Base-by-base conservation (phyloP, 2,113 vertebrate genomes). In the Pyxicephalus adspersus region DNA sequence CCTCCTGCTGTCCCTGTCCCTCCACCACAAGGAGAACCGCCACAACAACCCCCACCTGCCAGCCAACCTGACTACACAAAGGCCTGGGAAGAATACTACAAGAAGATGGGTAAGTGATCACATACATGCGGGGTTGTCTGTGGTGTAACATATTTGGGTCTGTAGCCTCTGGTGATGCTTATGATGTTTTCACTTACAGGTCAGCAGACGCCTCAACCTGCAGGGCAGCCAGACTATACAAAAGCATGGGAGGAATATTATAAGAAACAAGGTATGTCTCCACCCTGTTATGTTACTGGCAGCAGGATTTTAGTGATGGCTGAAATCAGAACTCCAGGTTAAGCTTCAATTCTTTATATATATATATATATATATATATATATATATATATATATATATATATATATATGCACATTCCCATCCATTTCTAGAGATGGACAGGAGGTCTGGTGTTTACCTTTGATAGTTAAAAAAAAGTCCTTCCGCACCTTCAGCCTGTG, bases 221-320 rank as follows among this genome's bases (percentile, higher is more conserved):
- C 77, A 18, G 31, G 51, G 5, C 77, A 97, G 85, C 96, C 96
- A 0, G 95, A 97, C 89, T 96, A 97, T 86, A 97, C 95, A 3
- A 97, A 97, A 87, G 95, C 96, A 28, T 97, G 96, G 96, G 96
- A 97, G 83, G 95, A 97, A 84, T 97, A 97, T 83, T 97, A 97
- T 83, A 78, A 97, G 68, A 97, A 97, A 86, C 94, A 97, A 80
- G 96, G 95, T 94, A 38, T 4, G 6, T 45, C 38, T 45, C 38
- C 38, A 45, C 8, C 38, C 11, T 13, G 11, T 13, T 13, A 8
- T 45, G 8, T 45, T 13, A 45, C 38, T 45, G 38, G 8, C 8
- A 0, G 38, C 8, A 13, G 9, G 11, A 9, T 45, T n/a, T n/a
- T n/a, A n/a, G n/a, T n/a, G n/a, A n/a, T n/a, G n/a, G n/a, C n/a